Percentiles rank a stretch among this genome's conserved stretches.
These are phyloP conservation scores for Epinephelus moara DNA, from an alignment of 2,113 vertebrate species.

Conservation along the genomic window DNA sequence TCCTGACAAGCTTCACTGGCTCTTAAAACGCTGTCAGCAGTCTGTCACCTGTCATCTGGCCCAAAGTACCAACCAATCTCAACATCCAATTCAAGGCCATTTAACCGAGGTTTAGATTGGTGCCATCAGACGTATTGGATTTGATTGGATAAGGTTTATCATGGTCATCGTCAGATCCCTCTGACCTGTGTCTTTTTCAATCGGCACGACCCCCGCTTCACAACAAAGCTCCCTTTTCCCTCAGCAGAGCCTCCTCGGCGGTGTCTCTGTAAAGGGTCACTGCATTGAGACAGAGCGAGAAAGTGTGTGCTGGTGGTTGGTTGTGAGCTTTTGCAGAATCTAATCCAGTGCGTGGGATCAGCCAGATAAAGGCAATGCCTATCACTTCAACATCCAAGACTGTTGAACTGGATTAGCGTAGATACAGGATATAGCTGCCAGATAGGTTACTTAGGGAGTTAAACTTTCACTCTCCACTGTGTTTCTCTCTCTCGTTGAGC, in stretches of 20 bases:
- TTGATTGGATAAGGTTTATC: slow-evolving; percentile 57
- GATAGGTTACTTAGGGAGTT: slow-evolving; percentile 38
- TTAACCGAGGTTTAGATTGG: slow-evolving; percentile 38
- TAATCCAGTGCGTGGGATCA: slow-evolving; percentile 76
- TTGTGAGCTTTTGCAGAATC: slow-evolving; percentile 37
- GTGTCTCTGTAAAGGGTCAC: slow-evolving; percentile 42
- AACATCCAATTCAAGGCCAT: slow-evolving; percentile 46
- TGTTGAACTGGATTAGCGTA: slow-evolving; percentile 70
- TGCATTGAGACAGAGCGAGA: slow-evolving; percentile 26
- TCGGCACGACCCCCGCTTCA: neutral
- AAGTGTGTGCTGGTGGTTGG: neutral
- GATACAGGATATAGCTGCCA: slow-evolving; percentile 61
- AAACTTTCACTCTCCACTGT: slow-evolving; percentile 20
- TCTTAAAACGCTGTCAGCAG: slow-evolving; percentile 52
- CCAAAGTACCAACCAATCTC: slow-evolving; percentile 40
- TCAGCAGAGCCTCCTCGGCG: neutral
- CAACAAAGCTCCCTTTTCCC: slow-evolving; percentile 16
- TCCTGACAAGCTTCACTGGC: slow-evolving; percentile 47
- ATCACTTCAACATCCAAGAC: slow-evolving; percentile 61
- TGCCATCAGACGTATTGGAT: slow-evolving; percentile 46
- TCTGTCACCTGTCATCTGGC: slow-evolving; percentile 58
- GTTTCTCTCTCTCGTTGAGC: neutral
- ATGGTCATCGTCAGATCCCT: slow-evolving; percentile 26
- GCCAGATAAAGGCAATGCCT: slow-evolving; percentile 68
- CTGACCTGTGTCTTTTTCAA: slow-evolving; percentile 42